Percentiles rank a stretch among this genome's conserved stretches.
phyloP scores from a whole-genome alignment of 2,888 invertebrate species.

The Nephrotoma appendiculata region DNA sequence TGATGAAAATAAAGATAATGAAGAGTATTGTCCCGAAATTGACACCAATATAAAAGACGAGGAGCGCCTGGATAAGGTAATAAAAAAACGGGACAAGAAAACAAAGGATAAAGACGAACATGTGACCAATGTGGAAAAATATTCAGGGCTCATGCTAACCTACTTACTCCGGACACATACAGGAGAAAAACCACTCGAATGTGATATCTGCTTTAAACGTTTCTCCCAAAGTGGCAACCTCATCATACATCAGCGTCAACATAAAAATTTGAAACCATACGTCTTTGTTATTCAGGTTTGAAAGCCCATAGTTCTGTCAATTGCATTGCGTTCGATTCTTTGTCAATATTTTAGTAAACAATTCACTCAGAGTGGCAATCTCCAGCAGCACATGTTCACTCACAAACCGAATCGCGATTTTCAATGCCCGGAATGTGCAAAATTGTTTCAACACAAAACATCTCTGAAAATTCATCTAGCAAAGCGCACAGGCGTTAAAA shows the following conservation, averaged over 20 bases:
- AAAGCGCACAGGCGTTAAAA: neutral
- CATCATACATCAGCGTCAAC: neutral
- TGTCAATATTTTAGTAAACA: neutral
- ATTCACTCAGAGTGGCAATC: neutral
- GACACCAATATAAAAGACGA: neutral
- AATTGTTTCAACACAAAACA: neutral
- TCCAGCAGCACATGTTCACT: neutral
- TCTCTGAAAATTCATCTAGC: neutral
- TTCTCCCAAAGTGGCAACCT: neutral
- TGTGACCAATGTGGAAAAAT: neutral
- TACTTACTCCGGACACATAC: neutral
- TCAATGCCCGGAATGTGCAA: neutral
- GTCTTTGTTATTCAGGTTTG: neutral
- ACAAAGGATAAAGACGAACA: neutral
- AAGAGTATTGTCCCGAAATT: no score
- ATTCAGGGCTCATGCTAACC: neutral
- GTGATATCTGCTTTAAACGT: neutral
- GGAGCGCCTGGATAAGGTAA: neutral
- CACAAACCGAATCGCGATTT: neutral
- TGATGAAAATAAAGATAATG: no score
- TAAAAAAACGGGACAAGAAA: neutral
- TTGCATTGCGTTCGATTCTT: neutral
- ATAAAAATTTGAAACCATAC: neutral
- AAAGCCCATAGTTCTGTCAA: neutral
- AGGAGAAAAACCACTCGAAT: neutral